phyloP scores from a whole-genome alignment of 2,797 vertebrate species.

The Helostoma temminkii region DNA sequence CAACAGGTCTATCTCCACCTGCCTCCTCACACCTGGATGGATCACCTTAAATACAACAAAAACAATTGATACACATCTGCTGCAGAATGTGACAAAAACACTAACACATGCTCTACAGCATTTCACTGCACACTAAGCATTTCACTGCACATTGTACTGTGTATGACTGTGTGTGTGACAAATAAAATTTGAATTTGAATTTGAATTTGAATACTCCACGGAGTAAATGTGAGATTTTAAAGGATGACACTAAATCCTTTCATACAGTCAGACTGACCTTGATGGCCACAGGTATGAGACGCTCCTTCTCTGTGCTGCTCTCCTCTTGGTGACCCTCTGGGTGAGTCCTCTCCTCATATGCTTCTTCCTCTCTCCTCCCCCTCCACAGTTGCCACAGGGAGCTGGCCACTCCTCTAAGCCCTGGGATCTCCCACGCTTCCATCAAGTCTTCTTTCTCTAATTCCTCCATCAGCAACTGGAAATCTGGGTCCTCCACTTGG shows the following conservation, averaged over 20 bases:
- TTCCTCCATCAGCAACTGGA: constrained; percentile 69
- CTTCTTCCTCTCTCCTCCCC: constrained; percentile 48
- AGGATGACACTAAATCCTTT: neutral
- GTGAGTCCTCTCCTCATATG: constrained; percentile 30
- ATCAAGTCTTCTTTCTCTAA: constrained; percentile 76
- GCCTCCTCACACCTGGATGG: constrained; percentile 90
- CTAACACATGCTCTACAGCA: neutral
- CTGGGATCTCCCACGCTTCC: constrained; percentile 86
- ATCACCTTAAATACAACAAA: constrained; percentile 84
- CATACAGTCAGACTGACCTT: constrained; percentile 83
- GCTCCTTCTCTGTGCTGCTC: constrained; percentile 55
- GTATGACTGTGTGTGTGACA: no score
- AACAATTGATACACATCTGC: neutral
- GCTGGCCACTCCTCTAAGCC: constrained; percentile 74
- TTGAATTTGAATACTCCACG: no score
- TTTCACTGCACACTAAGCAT: no score
- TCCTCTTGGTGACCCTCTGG: constrained; percentile 17
- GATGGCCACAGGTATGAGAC: constrained; percentile 89
- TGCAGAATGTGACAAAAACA: neutral
- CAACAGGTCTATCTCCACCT: constrained; percentile 91
- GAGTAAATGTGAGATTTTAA: neutral
- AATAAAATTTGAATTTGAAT: no score
- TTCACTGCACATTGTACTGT: no score
- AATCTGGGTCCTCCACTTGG: constrained; percentile 75
- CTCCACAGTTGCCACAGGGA: constrained; percentile 68